Evolutionary conservation across 2,888 invertebrate species (phyloP).

Genomic region (Amphipoea lucens): DNA sequence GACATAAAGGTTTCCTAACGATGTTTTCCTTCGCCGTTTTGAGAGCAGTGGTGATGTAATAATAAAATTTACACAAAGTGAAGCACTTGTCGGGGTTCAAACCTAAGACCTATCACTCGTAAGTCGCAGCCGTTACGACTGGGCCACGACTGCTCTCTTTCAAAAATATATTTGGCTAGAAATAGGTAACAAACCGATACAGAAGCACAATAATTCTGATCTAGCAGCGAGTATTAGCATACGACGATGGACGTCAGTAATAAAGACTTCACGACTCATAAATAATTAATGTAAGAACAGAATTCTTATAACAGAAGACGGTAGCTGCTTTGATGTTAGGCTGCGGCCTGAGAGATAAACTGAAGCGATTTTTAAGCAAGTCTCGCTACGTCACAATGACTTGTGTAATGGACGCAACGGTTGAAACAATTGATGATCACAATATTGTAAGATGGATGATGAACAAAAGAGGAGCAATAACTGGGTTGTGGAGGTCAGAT

Average conservation of each 20-base stretch:
- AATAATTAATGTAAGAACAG: conserved; percentile 63
- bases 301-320: conserved; percentile 66
- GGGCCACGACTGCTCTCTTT: neutral
- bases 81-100: too few relatives aligned
- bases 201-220: conserved; percentile 48
- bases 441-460: neutral
- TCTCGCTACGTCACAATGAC: neutral
- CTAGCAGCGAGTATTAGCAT: conserved; percentile 49
- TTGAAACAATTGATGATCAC: neutral
- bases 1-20: too few relatives aligned
- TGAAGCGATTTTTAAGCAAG: conserved; percentile 41
- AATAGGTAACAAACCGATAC: conserved; percentile 15
- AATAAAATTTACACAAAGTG: too few relatives aligned
- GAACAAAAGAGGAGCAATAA: neutral
- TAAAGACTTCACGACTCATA: conserved; percentile 66
- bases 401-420: neutral
- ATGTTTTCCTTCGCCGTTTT: too few relatives aligned
- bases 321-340: conserved; percentile 58
- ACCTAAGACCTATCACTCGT: too few relatives aligned
- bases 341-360: conserved; percentile 50
- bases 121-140: too few relatives aligned
- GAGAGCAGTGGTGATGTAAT: too few relatives aligned
- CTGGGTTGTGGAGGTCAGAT: neutral
- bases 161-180: neutral
- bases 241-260: conserved; percentile 51